Evolutionary conservation across 2,888 invertebrate species (phyloP), one percentile per base, ranked within the genome.

Genomic region (Orthosia cruda): DNA sequence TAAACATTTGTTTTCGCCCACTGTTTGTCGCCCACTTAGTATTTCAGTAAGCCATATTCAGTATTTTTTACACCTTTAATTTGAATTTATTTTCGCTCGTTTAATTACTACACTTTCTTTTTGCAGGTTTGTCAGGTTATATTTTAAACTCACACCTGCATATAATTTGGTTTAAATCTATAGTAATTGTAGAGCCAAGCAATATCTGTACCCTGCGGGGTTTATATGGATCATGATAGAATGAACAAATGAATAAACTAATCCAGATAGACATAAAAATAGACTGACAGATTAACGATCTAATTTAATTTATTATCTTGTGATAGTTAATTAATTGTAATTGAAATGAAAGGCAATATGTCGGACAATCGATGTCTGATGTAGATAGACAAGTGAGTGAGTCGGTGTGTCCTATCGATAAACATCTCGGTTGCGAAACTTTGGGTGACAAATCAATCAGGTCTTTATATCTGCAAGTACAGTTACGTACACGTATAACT

Each of bases 331-430:
- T 86, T 84, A 86, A 84, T 80, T 83, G 62, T 47, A 74, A 74
- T 70, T 84, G 32, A 74, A 83, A 82, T 81, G 84, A 85, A 87
- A 84, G 85, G 67, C 75, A 69, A 82, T 83, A 75, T 72, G 74
- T 75, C 81, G 20, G 54, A 65, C 70, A 47, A 64, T 20, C 59
- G 62, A 83, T 81, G 57, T 68, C 23, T 61, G 71, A 54, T 71
- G 50, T 67, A 77, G 79, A 85, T 79, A 80, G 26, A 71, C 18
- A 74, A 74, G 49, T 64, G 26, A 52, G 67, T 80, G 52, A 69
- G 71, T 62, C 68, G 76, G 74, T 79, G 18, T 72, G 68, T 75
- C 71, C 68, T 79, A 20, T 58, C 64, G 75, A 87, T 81, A 81
- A 74, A 11, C 16, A 87, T 87, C 81, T 12, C 15, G 18, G 47